phyloP scores from a whole-genome alignment of 2,888 invertebrate genomes.

The Drosophila histrio region DNA sequence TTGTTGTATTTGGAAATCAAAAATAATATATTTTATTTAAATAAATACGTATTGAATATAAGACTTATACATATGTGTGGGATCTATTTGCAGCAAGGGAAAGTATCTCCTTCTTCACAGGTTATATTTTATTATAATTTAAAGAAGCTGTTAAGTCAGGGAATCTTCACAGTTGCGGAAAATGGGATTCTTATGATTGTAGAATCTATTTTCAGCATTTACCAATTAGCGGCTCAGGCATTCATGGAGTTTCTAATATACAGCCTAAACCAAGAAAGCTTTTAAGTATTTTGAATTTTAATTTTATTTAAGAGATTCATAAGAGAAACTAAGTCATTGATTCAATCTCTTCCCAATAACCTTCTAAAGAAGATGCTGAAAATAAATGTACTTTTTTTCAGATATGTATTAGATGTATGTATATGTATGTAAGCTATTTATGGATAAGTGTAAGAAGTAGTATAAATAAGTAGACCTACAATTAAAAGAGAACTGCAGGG shows the following conservation, averaged over 20 bases:
- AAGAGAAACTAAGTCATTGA: too few relatives aligned
- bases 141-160: background rate
- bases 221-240: too few relatives aligned
- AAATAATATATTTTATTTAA: constrained; percentile 30
- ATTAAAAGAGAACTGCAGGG: constrained; percentile 12
- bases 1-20: constrained; percentile 25
- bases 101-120: too few relatives aligned
- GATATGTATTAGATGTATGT: constrained; percentile 22
- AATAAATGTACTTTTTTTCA: constrained; percentile 12
- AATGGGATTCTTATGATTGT: background rate
- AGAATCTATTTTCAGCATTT: background rate
- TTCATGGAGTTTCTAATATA: too few relatives aligned
- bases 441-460: constrained; percentile 12
- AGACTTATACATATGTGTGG: constrained; percentile 25
- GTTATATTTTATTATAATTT: background rate
- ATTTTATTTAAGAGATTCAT: too few relatives aligned
- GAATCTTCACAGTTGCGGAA: background rate
- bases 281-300: too few relatives aligned
- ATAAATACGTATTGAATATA: constrained; percentile 52
- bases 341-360: background rate
- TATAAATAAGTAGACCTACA: constrained; percentile 40
- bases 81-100: constrained; percentile 17
- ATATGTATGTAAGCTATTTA: constrained; percentile 42
- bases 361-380: constrained; percentile 24
- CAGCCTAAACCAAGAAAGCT: too few relatives aligned